Base-by-base conservation (phyloP, 2,888 invertebrate species). In the Hesperia comma region DNA sequence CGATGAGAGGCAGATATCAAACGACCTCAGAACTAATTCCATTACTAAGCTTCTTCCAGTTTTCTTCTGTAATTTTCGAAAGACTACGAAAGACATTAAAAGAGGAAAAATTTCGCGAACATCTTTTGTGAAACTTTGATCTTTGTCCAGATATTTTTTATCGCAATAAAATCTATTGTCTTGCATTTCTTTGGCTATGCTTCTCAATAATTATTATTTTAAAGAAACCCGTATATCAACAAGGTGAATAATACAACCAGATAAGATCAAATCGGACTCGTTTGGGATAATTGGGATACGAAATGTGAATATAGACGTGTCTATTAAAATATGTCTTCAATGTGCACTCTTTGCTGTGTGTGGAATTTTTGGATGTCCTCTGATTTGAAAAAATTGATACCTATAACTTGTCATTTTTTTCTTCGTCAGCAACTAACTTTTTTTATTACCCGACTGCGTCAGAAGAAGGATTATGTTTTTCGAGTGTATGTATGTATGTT, bases 51-150 rank as follows among this genome's bases (percentile, higher is more conserved):
- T n/a, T 54, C n/a, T 58, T 64, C 32, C 32, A 32, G 19, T 60
- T 58, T 64, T 58, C 49, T 63, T 57, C 40, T 53, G 55, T 56
- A 56, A 64, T 64, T 56, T 63, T 46, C 41, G 43, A 66, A 66
- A 58, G 53, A 60, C 58, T 53, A 60, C 53, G 53, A 53, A 43
- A 21, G 33, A 66, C 51, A 58, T 43, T 61, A 51, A 6, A 58
- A 60, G 53, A 51, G 49, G 41, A 41, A 51, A 43, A 43, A 33
- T 66, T 49, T 60, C 19, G 64, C 41, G 6, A 57, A 33, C 64
- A 60, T 66, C 64, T 66, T 66, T 66, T 66, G 64, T 66, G 7
- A 60, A 66, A 66, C 53, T 66, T 60, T 66, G 58, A 66, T 60
- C 64, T 60, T 60, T 43, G 53, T 54, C 58, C 53, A 60, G 64